Evolutionary conservation across 30 jellyfish, hydroid and myxozoan species (phyloP).

Genomic region (Aurelia aurita complex sp. Pacific): DNA sequence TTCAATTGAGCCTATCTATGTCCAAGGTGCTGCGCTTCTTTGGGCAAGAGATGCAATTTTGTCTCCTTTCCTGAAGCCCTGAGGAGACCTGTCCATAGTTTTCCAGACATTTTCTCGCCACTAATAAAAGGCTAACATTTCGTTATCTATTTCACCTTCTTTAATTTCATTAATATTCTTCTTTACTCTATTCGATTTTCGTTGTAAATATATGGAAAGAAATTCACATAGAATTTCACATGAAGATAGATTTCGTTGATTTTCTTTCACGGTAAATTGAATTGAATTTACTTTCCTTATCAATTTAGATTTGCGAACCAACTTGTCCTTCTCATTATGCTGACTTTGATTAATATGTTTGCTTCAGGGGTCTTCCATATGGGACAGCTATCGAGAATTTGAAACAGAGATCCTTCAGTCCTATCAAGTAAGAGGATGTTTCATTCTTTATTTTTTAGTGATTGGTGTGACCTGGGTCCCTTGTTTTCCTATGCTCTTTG

Average conservation of each 20-base stretch:
- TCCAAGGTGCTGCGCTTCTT: background rate
- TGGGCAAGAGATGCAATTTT: background rate
- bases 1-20: no score
- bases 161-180: no score
- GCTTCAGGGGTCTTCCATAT: conserved; percentile 84
- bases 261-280: background rate
- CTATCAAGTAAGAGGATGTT: conserved; percentile 59
- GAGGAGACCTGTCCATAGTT: no score
- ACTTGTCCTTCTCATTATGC: background rate
- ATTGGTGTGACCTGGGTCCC: background rate
- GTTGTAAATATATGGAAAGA: no score
- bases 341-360: background rate
- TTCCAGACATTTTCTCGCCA: no score
- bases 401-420: conserved; percentile 92
- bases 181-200: no score
- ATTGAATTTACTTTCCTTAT: background rate
- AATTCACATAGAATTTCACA: no score
- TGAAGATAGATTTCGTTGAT: background rate
- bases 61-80: no score
- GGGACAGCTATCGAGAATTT: conserved; percentile 99
- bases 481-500: background rate
- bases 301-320: background rate
- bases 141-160: no score
- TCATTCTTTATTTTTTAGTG: background rate
- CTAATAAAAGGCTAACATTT: no score